Evolutionary conservation across 1,140 invertebrate genomes (phyloP).

Genomic region (Lineus longissimus): DNA sequence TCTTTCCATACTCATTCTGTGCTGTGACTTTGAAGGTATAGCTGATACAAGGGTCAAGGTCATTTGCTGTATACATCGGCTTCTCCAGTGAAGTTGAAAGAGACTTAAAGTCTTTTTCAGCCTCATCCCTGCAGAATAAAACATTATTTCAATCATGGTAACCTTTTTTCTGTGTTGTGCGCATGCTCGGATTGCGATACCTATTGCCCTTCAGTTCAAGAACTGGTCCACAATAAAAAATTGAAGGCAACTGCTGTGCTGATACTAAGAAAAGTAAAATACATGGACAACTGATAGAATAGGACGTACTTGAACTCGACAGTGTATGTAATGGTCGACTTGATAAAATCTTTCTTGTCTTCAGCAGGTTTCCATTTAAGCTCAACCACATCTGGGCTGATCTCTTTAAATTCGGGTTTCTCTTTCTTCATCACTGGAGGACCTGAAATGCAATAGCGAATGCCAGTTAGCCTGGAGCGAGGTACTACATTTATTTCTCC

Average conservation of each 20-base stretch:
- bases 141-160: constrained; percentile 19
- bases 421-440: neutral
- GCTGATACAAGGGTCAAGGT: constrained; percentile 56
- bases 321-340: neutral
- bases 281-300: neutral
- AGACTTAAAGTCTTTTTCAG: constrained; percentile 32
- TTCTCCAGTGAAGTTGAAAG: constrained; percentile 41
- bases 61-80: constrained; percentile 35
- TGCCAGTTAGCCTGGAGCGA: no score
- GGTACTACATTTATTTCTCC: no score
- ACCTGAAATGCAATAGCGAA: constrained; percentile 25
- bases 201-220: no score
- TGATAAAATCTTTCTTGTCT: neutral
- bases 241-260: no score
- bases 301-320: neutral
- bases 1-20: constrained; percentile 92
- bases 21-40: constrained; percentile 97
- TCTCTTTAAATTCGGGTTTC: neutral
- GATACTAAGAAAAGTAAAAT: no score
- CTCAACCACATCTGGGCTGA: neutral
- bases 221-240: no score
- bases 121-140: constrained; percentile 40
- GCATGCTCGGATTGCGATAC: no score
- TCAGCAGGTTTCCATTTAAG: neutral
- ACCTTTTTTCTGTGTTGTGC: no score